A percentile compares a stretch with the other conserved stretches of the same genome.
phyloP scores from a whole-genome alignment of 92 coral and sea anemone species.

The Umimayanthus chanpuru region DNA sequence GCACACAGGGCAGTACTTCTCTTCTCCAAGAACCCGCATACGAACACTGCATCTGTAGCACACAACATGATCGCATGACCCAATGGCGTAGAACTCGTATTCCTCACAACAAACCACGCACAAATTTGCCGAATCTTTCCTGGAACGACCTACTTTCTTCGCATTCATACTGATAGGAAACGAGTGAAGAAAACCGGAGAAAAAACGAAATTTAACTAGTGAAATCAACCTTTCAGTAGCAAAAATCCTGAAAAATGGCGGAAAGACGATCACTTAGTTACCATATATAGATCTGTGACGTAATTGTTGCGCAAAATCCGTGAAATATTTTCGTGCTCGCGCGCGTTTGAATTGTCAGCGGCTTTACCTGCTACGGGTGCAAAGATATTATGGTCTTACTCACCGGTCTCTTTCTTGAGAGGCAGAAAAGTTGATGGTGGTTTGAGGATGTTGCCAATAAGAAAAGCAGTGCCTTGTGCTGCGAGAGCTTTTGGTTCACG shows the following conservation, averaged over 20 bases:
- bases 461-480: slow-evolving; percentile 66
- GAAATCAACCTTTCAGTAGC: background rate
- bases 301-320: background rate
- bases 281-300: slow-evolving; percentile 39
- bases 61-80: slow-evolving; percentile 90
- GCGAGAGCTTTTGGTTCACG: slow-evolving; percentile 62
- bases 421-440: background rate
- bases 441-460: slow-evolving; percentile 74
- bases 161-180: background rate
- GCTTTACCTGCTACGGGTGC: background rate
- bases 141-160: slow-evolving; percentile 35
- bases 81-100: slow-evolving; percentile 82
- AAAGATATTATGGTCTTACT: slow-evolving; percentile 71
- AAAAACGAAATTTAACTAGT: too few relatives aligned
- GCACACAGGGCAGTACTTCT: slow-evolving; percentile 92
- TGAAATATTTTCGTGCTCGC: background rate
- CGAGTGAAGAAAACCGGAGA: background rate
- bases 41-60: slow-evolving; percentile 92
- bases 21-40: slow-evolving; percentile 86
- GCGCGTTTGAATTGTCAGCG: slow-evolving; percentile 52
- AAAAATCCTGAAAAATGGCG: slow-evolving; percentile 17
- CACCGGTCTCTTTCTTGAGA: slow-evolving; percentile 35
- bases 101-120: slow-evolving; percentile 98
- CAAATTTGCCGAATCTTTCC: slow-evolving; percentile 66
- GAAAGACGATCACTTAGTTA: background rate